These are phyloP conservation scores for Trinectes maculatus DNA, from an alignment of 2,113 vertebrate species.

Conservation along the genomic window DNA sequence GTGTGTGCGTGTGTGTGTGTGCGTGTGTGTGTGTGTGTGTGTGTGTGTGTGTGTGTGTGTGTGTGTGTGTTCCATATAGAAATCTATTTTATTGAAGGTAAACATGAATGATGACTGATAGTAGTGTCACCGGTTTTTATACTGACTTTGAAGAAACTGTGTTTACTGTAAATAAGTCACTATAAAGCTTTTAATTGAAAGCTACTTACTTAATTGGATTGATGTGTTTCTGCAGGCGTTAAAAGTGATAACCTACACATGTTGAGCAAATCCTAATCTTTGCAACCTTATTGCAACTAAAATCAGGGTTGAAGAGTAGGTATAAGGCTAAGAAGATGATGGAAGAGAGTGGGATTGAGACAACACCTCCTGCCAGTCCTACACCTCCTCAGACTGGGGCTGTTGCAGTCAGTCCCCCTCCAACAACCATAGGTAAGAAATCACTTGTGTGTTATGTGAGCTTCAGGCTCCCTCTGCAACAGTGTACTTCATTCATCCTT, in stretches of 20 bases:
- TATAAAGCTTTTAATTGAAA: too few species aligned
- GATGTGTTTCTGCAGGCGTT: not conserved
- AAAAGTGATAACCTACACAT: not conserved
- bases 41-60: too few species aligned
- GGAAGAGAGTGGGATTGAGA: constrained; percentile 98
- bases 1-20: too few species aligned
- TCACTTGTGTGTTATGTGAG: not conserved
- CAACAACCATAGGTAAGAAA: constrained; percentile 80
- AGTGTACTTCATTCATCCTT: too few species aligned
- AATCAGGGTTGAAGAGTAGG: constrained; percentile 12
- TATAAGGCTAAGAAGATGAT: constrained; percentile 87
- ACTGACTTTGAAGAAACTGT: too few species aligned
- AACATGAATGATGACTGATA: too few species aligned
- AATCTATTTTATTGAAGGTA: too few species aligned
- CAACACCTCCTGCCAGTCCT: constrained; percentile 90
- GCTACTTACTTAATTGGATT: not conserved
- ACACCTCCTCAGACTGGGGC: constrained; percentile 67
- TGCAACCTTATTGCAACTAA: not conserved
- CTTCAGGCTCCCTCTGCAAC: too few species aligned
- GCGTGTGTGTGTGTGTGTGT: too few species aligned
- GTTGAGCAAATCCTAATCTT: not conserved
- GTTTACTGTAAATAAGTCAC: too few species aligned
- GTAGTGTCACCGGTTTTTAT: too few species aligned
- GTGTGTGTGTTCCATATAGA: too few species aligned
- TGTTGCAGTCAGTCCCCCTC: constrained; percentile 41